Evolutionary conservation across 2,797 vertebrate genomes (phyloP).

Genomic region (Megaceryle alcyon): DNA sequence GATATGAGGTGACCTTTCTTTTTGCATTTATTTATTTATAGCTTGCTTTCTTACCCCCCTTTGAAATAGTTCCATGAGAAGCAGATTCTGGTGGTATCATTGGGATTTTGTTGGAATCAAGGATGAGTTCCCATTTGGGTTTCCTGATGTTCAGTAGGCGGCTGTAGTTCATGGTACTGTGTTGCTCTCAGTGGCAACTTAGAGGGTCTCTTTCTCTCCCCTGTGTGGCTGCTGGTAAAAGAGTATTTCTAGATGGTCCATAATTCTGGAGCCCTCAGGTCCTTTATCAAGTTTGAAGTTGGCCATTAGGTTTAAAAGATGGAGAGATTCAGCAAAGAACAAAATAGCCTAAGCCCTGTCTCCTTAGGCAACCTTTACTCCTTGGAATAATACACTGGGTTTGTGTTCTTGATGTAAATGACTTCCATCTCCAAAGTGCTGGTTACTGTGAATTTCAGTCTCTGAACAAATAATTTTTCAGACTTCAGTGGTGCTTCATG

Average conservation of each 20-base stretch:
- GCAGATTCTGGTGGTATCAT: background rate
- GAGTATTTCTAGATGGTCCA: background rate
- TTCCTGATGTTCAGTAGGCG: background rate
- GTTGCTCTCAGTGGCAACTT: background rate
- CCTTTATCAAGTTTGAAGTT: background rate
- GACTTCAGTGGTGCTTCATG: background rate
- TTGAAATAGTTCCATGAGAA: background rate
- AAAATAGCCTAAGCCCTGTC: background rate
- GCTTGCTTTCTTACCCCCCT: background rate
- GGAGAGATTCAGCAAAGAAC: background rate
- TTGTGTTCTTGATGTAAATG: background rate
- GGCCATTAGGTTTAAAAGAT: background rate
- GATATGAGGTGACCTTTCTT: background rate
- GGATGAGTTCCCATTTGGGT: background rate
- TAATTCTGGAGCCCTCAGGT: background rate
- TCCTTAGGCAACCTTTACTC: background rate
- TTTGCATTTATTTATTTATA: background rate
- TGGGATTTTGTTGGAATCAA: background rate
- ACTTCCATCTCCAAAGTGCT: background rate
- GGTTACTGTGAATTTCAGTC: background rate
- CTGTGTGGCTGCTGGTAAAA: background rate
- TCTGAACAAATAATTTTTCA: background rate
- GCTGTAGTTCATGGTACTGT: background rate
- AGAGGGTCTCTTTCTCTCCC: background rate
- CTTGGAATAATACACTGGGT: background rate